A percentile compares a stretch with the other conserved stretches of the same genome.
phyloP scores from a whole-genome alignment of 2,797 vertebrate species.

The Falco novaeseelandiae region DNA sequence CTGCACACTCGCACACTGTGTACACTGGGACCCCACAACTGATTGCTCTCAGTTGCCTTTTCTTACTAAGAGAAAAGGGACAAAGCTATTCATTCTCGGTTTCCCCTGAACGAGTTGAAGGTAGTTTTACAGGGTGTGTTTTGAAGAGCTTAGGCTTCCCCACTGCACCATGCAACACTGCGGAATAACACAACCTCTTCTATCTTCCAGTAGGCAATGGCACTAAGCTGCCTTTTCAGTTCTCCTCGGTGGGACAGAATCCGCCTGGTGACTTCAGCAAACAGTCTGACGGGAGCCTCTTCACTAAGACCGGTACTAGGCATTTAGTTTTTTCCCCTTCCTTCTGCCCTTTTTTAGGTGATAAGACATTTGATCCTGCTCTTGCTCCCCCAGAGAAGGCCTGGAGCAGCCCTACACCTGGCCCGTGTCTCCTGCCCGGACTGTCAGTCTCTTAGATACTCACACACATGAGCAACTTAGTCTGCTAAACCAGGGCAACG shows the following conservation, averaged over 20 bases:
- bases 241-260: slow-evolving; percentile 79
- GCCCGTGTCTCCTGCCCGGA: background rate
- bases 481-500: background rate
- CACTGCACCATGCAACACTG: background rate
- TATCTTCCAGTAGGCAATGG: slow-evolving; percentile 78
- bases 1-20: background rate
- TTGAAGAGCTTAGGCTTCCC: background rate
- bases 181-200: slow-evolving; percentile 62
- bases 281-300: slow-evolving; percentile 76
- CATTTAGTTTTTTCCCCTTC: background rate
- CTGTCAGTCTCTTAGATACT: background rate
- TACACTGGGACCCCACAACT: background rate
- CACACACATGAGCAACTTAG: background rate
- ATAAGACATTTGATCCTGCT: background rate
- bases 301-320: slow-evolving; percentile 76
- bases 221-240: slow-evolving; percentile 78
- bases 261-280: slow-evolving; percentile 80
- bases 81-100: background rate
- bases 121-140: background rate
- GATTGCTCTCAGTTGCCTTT: background rate
- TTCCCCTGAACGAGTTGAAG: background rate
- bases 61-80: background rate
- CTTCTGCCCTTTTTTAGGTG: background rate
- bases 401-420: background rate
- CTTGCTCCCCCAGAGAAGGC: background rate